A percentile compares a stretch with the other conserved stretches of the same genome.
These are phyloP conservation scores for Nibea coibor DNA, from an alignment of 2,113 vertebrate genomes.

Conservation along the genomic window DNA sequence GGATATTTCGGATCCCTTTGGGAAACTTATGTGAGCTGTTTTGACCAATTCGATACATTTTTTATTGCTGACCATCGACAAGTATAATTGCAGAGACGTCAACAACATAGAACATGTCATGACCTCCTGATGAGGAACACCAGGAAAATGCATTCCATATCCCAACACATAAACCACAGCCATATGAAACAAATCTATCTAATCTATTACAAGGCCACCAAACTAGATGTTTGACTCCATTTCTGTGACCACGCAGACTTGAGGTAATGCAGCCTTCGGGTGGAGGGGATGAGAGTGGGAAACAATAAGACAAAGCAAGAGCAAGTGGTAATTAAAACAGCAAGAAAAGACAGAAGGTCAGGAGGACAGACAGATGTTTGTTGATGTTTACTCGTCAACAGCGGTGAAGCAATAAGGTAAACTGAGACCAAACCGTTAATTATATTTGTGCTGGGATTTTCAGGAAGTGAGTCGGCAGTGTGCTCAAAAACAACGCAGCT, in stretches of 20 bases:
- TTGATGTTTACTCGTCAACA: constrained; percentile 44
- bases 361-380: constrained; percentile 29
- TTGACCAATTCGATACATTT: constrained; percentile 21
- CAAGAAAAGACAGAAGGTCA: neutral
- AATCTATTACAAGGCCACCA: neutral
- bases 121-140: neutral
- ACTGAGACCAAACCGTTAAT: constrained; percentile 40
- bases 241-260: neutral
- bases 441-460: constrained; percentile 28
- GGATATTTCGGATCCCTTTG: constrained; percentile 14
- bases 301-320: neutral
- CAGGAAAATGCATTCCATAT: neutral
- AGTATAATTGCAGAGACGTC: constrained; percentile 28
- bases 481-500: constrained; percentile 66
- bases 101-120: neutral
- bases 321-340: neutral
- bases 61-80: constrained; percentile 2
- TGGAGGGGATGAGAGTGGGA: neutral
- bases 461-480: constrained; percentile 38
- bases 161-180: neutral
- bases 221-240: neutral
- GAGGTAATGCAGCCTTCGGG: neutral
- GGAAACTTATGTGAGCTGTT: constrained; percentile 4
- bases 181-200: neutral
- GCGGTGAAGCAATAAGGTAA: constrained; percentile 34